These are phyloP conservation scores for Corythaixoides concolor DNA, from an alignment of 2,113 vertebrate species.

Conservation along the genomic window DNA sequence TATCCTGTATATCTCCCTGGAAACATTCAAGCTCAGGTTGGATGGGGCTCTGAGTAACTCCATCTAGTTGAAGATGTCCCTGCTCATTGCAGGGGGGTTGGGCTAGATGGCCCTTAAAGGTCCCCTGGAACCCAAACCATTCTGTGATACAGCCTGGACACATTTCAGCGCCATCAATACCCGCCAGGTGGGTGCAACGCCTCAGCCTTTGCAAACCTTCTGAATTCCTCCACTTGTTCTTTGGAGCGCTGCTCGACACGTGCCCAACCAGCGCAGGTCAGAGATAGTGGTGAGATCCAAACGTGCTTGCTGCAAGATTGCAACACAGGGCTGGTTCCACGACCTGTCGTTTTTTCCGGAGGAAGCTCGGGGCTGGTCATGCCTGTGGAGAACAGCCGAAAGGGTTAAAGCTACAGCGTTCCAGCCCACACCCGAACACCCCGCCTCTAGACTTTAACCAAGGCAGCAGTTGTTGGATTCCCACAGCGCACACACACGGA, in stretches of 20 bases:
- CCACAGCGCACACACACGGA: accelerated
- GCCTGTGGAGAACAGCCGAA: neutral
- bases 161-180: accelerated
- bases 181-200: too few species aligned
- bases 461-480: neutral
- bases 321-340: neutral
- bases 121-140: neutral
- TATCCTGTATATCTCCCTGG: neutral
- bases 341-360: neutral
- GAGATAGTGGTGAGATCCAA: neutral
- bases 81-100: too few species aligned
- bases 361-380: neutral
- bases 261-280: neutral
- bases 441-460: neutral
- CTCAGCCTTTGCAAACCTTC: neutral
- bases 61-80: too few species aligned
- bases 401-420: neutral
- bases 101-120: too few species aligned
- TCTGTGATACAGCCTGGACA: accelerated
- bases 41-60: neutral
- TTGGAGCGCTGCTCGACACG: neutral
- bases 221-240: neutral
- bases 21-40: neutral
- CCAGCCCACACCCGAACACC: neutral
- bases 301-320: neutral